Conservation (phyloP, 2,888 invertebrate genomes). For the Tipula lateralis region DNA sequence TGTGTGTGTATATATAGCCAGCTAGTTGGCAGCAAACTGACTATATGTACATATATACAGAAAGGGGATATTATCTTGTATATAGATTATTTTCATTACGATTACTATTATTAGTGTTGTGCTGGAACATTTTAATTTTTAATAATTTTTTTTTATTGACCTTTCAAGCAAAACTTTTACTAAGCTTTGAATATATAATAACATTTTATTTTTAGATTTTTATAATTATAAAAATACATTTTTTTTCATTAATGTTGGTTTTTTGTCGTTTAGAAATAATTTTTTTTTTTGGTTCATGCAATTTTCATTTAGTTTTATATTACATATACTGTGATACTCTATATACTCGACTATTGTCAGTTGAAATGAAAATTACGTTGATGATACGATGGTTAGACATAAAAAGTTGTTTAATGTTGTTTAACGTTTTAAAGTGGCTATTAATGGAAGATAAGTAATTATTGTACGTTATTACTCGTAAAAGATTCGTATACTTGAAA, state of each 20-base stretch:
- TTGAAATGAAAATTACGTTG: background rate
- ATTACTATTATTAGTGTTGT: background rate
- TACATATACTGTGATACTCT: background rate
- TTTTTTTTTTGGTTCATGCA: background rate
- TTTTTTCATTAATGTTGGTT: background rate
- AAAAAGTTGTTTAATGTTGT: background rate
- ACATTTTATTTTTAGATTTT: background rate
- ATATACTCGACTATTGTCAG: too few relatives aligned
- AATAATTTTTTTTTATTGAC: background rate
- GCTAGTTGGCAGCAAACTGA: background rate
- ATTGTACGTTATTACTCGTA: too few relatives aligned
- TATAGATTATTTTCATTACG: background rate
- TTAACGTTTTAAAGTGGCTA: background rate
- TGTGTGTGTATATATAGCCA: too few relatives aligned
- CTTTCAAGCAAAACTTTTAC: background rate
- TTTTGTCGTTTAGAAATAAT: background rate
- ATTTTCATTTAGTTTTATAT: background rate
- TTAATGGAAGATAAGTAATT: too few relatives aligned
- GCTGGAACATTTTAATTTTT: background rate
- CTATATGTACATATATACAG: background rate
- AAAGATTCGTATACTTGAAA: background rate
- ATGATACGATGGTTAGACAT: background rate
- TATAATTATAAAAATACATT: background rate
- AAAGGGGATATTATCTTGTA: background rate
- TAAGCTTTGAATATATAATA: background rate